phyloP scores from a whole-genome alignment of 64 coral and sea anemone species.

The Catalaphyllia jardinei region DNA sequence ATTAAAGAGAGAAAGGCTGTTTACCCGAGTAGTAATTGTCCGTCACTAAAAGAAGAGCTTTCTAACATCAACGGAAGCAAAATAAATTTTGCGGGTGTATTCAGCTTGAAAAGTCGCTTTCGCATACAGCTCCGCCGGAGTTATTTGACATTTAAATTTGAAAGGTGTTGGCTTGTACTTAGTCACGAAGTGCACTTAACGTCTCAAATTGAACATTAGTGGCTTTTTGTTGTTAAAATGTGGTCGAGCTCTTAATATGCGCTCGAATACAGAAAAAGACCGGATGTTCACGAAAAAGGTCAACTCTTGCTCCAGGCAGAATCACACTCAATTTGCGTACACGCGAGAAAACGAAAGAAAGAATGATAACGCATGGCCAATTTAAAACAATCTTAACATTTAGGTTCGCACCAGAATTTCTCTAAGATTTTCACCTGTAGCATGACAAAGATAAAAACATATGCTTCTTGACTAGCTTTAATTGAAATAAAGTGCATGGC shows the following conservation, averaged over 20 bases:
- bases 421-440: neutral
- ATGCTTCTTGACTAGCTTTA: neutral
- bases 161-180: conserved; percentile 9
- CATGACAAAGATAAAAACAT: neutral
- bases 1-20: conserved; percentile 38
- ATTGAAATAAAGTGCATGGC: neutral
- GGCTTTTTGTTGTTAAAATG: conserved; percentile 43
- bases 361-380: neutral
- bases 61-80: conserved; percentile 20
- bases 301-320: conserved; percentile 8
- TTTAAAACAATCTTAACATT: neutral
- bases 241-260: neutral
- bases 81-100: neutral
- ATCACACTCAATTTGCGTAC: neutral
- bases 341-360: neutral
- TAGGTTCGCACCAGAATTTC: neutral
- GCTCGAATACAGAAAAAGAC: neutral
- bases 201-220: conserved; percentile 22
- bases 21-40: conserved; percentile 25
- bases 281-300: conserved; percentile 16
- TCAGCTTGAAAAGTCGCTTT: neutral
- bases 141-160: neutral
- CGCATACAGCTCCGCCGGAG: neutral
- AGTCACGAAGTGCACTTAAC: conserved; percentile 26
- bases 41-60: neutral